A percentile compares a stretch with the other conserved stretches of the same genome.
Conservation (phyloP, 2,113 vertebrate species). For the Vanacampus margaritifer region DNA sequence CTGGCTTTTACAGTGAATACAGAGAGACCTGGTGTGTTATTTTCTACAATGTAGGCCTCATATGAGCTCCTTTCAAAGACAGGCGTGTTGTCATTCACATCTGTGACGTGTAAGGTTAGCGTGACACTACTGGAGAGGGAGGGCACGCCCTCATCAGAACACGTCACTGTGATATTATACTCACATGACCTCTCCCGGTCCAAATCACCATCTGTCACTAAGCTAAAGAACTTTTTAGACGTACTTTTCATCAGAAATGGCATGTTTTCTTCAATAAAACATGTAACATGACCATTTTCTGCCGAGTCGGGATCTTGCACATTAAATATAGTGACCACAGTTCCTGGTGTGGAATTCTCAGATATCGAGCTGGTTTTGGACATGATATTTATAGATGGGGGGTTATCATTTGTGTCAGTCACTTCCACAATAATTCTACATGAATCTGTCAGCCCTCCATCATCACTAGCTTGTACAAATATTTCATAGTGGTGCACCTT, state of each 20-base stretch:
- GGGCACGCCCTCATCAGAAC: background rate
- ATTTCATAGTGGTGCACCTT: conserved; percentile 32
- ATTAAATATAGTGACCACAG: conserved; percentile 51
- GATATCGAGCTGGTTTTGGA: conserved; percentile 39
- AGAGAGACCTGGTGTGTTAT: conserved; percentile 44
- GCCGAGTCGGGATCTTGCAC: conserved; percentile 54
- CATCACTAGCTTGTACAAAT: conserved; percentile 64
- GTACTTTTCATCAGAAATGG: conserved; percentile 54
- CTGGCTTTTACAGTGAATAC: conserved; percentile 15
- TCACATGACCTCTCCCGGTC: conserved; percentile 21
- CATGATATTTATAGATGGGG: conserved; percentile 63
- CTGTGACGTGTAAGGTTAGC: background rate
- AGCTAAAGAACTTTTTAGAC: conserved; percentile 30
- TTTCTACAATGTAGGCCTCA: conserved; percentile 37
- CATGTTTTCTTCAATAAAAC: conserved; percentile 31
- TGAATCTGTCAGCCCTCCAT: conserved; percentile 55
- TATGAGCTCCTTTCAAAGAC: conserved; percentile 4
- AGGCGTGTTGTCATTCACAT: background rate
- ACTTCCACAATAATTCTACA: conserved; percentile 70
- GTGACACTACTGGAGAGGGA: background rate
- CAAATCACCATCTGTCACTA: conserved; percentile 53
- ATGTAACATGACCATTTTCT: conserved; percentile 53
- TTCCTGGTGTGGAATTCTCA: conserved; percentile 39
- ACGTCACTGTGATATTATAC: conserved; percentile 37
- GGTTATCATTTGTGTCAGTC: conserved; percentile 71